Percentiles rank a stretch among this genome's conserved stretches.
phyloP scores from a whole-genome alignment of 2,888 invertebrate genomes.

The Dendrolimus pini region DNA sequence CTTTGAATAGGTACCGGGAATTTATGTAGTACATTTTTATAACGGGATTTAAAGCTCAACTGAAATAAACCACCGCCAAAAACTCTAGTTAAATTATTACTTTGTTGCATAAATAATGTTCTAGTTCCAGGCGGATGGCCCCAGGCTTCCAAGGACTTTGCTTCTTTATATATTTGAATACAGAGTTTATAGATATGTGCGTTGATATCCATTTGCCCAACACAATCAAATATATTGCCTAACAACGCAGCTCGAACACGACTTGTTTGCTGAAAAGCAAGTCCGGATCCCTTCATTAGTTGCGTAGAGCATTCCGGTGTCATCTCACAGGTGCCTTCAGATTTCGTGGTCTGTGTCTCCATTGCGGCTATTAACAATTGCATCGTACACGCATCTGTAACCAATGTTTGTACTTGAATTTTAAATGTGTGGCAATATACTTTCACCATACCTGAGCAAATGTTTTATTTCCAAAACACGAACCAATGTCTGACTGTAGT shows the following conservation, averaged over 20 bases:
- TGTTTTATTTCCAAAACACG: background rate
- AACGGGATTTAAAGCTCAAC: no score
- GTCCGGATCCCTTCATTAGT: slow-evolving; percentile 53
- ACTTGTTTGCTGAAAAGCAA: slow-evolving; percentile 63
- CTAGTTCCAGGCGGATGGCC: slow-evolving; percentile 60
- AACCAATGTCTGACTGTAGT: background rate
- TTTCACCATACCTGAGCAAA: slow-evolving; percentile 19
- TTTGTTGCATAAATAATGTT: slow-evolving; percentile 66
- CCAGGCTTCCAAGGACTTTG: slow-evolving; percentile 66
- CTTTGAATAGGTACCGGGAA: no score
- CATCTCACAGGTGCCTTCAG: slow-evolving; percentile 54
- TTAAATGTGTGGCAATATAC: slow-evolving; percentile 5
- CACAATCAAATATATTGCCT: slow-evolving; percentile 56
- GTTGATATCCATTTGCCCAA: slow-evolving; percentile 51
- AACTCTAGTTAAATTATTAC: slow-evolving; percentile 23
- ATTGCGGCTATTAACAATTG: slow-evolving; percentile 63
- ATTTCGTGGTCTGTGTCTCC: slow-evolving; percentile 56
- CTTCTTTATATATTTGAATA: slow-evolving; percentile 64
- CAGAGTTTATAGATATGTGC: slow-evolving; percentile 65
- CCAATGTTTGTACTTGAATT: slow-evolving; percentile 12
- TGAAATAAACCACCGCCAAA: no score
- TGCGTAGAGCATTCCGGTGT: slow-evolving; percentile 55
- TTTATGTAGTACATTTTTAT: no score
- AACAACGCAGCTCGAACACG: slow-evolving; percentile 48
- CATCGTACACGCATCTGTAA: slow-evolving; percentile 67